Percentiles rank a stretch among this genome's conserved stretches.
Evolutionary conservation across 2,888 invertebrate species (phyloP).

Genomic region (Acleris holmiana): DNA sequence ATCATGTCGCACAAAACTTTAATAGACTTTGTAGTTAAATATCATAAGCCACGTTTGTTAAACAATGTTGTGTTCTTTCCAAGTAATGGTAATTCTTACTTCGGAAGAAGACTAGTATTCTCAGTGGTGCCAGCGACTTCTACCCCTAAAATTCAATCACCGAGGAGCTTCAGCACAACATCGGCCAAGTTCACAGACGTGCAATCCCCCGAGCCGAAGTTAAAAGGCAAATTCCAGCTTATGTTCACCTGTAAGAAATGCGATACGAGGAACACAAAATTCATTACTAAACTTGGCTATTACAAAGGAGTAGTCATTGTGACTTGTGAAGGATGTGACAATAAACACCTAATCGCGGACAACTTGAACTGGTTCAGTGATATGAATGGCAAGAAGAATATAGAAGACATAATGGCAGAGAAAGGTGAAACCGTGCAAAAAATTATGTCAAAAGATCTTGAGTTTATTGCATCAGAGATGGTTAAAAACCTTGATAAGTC

Average conservation of each 20-base stretch:
- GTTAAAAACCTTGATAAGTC: conserved; percentile 50
- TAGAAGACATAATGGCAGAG: conserved; percentile 94
- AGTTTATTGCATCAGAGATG: conserved; percentile 74
- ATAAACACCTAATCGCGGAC: conserved; percentile 97
- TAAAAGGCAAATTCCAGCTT: conserved; percentile 86
- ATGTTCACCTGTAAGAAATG: conserved; percentile 96
- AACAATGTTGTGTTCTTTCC: conserved; percentile 76
- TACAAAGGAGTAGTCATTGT: conserved; percentile 96
- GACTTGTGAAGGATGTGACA: conserved; percentile 93
- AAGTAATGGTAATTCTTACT: conserved; percentile 75
- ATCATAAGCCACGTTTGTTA: conserved; percentile 71
- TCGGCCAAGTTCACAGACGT: conserved; percentile 55
- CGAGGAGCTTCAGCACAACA: conserved; percentile 64
- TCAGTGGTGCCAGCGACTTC: conserved; percentile 58
- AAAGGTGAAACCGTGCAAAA: conserved; percentile 93
- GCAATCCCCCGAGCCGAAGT: conserved; percentile 50
- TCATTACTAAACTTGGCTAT: conserved; percentile 94
- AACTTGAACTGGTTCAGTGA: conserved; percentile 97
- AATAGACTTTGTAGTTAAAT: conserved; percentile 76
- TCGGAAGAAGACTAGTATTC: conserved; percentile 66
- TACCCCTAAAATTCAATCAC: conserved; percentile 63
- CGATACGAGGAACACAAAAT: conserved; percentile 88
- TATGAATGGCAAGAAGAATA: conserved; percentile 90
- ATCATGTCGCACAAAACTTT: conserved; percentile 72
- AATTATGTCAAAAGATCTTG: conserved; percentile 77